phyloP scores from a whole-genome alignment of 2,113 vertebrate genomes.

The Tonatia bakeri region DNA sequence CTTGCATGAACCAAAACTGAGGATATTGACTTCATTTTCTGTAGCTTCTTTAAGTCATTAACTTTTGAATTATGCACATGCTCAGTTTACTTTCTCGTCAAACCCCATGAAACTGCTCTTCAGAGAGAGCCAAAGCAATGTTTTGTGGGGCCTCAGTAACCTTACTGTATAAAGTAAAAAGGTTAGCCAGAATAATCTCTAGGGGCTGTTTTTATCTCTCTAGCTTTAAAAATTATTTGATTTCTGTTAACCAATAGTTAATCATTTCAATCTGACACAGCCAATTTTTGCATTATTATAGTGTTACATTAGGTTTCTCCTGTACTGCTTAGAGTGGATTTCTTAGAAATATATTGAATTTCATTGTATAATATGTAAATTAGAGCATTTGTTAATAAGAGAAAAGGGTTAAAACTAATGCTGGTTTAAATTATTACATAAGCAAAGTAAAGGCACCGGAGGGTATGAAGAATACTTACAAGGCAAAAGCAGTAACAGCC shows the following conservation, averaged over 20 bases:
- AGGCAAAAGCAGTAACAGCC: background rate
- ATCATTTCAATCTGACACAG: constrained; percentile 28
- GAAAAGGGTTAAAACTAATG: background rate
- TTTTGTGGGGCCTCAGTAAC: background rate
- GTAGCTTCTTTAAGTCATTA: background rate
- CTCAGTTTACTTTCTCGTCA: background rate
- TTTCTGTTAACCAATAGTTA: constrained; percentile 40
- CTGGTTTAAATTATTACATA: background rate
- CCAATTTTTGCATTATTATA: background rate
- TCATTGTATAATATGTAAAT: background rate
- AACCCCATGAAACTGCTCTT: background rate
- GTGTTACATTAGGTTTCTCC: background rate
- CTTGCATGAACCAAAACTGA: constrained; percentile 7
- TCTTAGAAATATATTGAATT: background rate
- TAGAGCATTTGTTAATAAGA: background rate
- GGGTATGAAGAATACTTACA: constrained; percentile 3
- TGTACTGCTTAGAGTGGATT: background rate
- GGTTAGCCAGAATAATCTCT: background rate
- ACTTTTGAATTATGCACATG: background rate
- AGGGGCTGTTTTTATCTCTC: background rate
- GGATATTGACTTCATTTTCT: background rate
- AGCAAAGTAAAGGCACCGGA: background rate
- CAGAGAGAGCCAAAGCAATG: background rate
- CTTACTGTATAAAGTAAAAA: background rate
- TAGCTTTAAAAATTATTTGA: constrained; percentile 28